Conservation (phyloP, 2,113 vertebrate species). For the Nipponia nippon region DNA sequence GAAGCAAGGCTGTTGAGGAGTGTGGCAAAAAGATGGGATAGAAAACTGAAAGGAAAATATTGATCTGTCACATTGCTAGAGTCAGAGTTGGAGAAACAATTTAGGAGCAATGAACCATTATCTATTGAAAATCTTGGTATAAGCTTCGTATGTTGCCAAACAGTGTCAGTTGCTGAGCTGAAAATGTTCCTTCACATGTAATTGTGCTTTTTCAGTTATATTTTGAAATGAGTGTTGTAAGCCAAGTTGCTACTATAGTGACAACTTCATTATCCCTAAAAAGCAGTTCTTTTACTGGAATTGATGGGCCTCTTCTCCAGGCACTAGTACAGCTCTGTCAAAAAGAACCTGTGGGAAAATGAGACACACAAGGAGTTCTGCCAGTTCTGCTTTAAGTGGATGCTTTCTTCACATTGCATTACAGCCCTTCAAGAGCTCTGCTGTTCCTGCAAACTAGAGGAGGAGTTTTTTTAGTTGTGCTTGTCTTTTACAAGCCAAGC, state of each 20-base stretch:
- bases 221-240: neutral
- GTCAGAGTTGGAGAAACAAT: neutral
- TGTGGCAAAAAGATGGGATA: neutral
- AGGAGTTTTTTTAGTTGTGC: neutral
- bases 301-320: neutral
- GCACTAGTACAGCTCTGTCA: neutral
- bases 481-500: neutral
- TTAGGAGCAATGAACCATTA: neutral
- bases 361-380: neutral
- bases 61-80: neutral
- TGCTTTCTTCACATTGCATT: neutral
- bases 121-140: neutral
- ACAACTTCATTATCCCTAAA: conserved; percentile 5
- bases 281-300: neutral
- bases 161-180: neutral
- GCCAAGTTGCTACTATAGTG: neutral
- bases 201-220: neutral
- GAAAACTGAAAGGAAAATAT: neutral
- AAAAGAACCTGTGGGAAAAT: neutral
- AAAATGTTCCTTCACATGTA: neutral
- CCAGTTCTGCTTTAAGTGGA: neutral
- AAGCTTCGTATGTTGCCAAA: neutral
- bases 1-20: neutral
- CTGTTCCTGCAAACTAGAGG: neutral
- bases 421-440: neutral